phyloP scores from a whole-genome alignment of 2,888 invertebrate genomes.

The Euplexia lucipara region DNA sequence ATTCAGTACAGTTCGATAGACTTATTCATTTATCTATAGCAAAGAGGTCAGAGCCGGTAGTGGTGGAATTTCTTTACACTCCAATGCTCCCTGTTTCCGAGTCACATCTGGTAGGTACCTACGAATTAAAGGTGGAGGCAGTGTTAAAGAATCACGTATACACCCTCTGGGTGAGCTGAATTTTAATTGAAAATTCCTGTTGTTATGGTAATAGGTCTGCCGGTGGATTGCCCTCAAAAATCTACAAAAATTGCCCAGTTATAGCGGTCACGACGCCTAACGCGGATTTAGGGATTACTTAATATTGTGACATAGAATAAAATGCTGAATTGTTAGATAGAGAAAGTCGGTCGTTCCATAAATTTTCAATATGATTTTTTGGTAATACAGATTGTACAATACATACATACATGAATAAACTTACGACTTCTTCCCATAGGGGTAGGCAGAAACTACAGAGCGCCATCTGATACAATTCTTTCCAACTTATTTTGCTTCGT shows the following conservation, averaged over 20 bases:
- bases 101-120: conserved; percentile 35
- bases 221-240: conserved; percentile 16
- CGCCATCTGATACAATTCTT: no score
- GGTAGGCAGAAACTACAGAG: no score
- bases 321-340: neutral
- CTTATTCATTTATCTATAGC: conserved; percentile 50
- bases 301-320: neutral
- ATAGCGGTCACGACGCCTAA: neutral
- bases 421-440: no score
- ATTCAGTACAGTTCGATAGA: conserved; percentile 35
- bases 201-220: conserved; percentile 38
- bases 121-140: conserved; percentile 24
- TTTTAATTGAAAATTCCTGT: conserved; percentile 53
- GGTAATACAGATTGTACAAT: no score
- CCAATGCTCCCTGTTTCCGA: conserved; percentile 53
- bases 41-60: conserved; percentile 36
- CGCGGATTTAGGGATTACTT: conserved; percentile 10
- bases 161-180: conserved; percentile 18
- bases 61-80: conserved; percentile 54
- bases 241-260: neutral
- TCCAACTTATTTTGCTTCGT: no score
- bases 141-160: conserved; percentile 37
- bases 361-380: no score
- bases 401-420: no score
- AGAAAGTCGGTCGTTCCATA: no score